phyloP scores from a whole-genome alignment of 1,140 invertebrate species.

The Pogonognathellus flavescens region DNA sequence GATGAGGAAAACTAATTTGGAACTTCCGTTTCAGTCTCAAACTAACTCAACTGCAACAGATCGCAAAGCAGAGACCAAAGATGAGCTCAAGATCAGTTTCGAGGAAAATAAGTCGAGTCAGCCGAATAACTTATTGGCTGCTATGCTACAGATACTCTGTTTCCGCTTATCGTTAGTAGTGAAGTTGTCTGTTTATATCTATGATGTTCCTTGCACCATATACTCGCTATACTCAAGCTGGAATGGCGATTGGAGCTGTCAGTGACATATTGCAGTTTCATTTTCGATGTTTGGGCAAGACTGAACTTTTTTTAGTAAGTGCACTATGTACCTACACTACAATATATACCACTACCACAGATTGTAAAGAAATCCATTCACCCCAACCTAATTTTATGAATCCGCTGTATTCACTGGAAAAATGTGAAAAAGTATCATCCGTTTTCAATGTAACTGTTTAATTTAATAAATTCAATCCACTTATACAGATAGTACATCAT shows the following conservation, averaged over 20 bases:
- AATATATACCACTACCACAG: slow-evolving; percentile 1
- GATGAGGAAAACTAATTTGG: slow-evolving; percentile 45
- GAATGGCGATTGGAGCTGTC: slow-evolving; percentile 47
- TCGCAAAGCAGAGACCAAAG: slow-evolving; percentile 28
- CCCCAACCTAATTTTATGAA: background rate
- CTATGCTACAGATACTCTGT: slow-evolving; percentile 49
- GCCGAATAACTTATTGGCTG: slow-evolving; percentile 49
- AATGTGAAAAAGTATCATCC: too few species aligned
- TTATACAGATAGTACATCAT: too few species aligned
- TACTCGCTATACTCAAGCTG: slow-evolving; percentile 2
- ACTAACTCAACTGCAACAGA: slow-evolving; percentile 45
- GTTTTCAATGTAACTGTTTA: too few species aligned
- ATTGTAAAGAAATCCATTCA: background rate
- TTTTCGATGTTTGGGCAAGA: slow-evolving; percentile 13
- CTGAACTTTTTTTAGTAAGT: slow-evolving; percentile 9
- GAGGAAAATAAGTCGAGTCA: slow-evolving; percentile 48
- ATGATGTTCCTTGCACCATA: background rate
- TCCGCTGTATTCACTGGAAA: background rate
- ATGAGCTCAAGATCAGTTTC: slow-evolving; percentile 49
- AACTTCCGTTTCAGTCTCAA: slow-evolving; percentile 41
- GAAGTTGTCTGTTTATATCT: slow-evolving; percentile 19
- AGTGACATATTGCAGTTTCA: slow-evolving; percentile 42
- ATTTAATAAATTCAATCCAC: too few species aligned
- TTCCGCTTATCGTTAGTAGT: slow-evolving; percentile 44
- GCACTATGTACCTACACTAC: slow-evolving; percentile 3